Percentiles rank a stretch among this genome's conserved stretches.
Conservation (phyloP, 2,113 vertebrate species). For the Oxyruncus cristatus region DNA sequence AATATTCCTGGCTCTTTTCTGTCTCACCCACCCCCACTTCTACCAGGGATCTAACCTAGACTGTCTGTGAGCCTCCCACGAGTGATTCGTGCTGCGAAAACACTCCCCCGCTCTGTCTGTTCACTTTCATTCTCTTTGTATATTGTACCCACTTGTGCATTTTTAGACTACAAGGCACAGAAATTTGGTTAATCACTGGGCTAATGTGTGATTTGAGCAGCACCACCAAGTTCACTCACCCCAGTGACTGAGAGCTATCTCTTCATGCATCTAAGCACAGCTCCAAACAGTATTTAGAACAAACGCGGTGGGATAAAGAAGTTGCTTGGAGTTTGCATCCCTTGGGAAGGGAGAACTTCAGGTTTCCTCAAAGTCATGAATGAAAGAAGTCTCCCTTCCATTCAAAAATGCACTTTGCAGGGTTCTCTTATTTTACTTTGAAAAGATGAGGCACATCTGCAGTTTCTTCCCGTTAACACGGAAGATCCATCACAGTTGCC, state of each 20-base stretch:
- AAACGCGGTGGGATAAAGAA: not conserved
- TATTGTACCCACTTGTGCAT: slow-evolving; percentile 53
- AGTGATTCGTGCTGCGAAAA: slow-evolving; percentile 57
- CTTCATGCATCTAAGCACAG: not conserved
- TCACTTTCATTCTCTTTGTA: slow-evolving; percentile 62
- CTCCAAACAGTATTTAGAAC: not conserved
- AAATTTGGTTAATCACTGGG: slow-evolving; percentile 15
- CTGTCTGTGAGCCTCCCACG: slow-evolving; percentile 69
- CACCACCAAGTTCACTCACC: not conserved
- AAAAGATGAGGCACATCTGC: not conserved
- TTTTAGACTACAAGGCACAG: slow-evolving; percentile 58
- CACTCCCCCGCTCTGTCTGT: slow-evolving; percentile 69
- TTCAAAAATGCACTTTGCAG: not conserved
- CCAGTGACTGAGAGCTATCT: not conserved
- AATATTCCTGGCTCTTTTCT: slow-evolving; percentile 58
- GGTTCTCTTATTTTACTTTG: not conserved
- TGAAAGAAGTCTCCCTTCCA: not conserved
- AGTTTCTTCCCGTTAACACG: not conserved
- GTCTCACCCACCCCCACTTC: slow-evolving; percentile 50
- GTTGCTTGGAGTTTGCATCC: not conserved
- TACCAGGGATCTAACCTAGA: slow-evolving; percentile 67
- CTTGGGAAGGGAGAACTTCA: not conserved
- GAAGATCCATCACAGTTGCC: not conserved
- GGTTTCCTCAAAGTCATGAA: not conserved
- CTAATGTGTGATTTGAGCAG: not conserved